Evolutionary conservation across 2,888 invertebrate species (phyloP), one percentile per base, ranked within the genome.

Genomic region (Xiphydria camelus): DNA sequence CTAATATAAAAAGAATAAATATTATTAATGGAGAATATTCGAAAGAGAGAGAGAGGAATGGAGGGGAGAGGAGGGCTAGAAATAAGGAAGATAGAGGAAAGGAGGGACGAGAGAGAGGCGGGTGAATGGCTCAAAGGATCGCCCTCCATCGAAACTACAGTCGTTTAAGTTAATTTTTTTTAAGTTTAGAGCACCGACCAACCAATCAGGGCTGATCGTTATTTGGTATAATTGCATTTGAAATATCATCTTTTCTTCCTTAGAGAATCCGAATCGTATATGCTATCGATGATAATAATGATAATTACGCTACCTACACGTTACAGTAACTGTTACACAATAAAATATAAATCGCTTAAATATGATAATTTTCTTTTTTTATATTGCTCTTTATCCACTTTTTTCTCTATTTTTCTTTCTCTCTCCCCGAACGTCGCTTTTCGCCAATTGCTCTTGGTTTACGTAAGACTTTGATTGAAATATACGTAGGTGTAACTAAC

Each of bases 181-280:
- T 21, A 38, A 38, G 43, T 44, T 38, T 29, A 29, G 14, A 29
- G 29, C 29, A 29, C 29, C 9, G 29, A 29, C 15, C 29, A 15
- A n/a, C n/a, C n/a, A 15, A 29, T 14, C 29, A 15, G 29, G 29
- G 15, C 15, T 15, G 29, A 29, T 14, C 49, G 53, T 48, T 59
- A 62, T 66, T 66, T 66, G 66, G 64, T 66, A 63, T 58, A 64
- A 60, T 66, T 62, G 62, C 61, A 57, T 64, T 54, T 49, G 45
- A 52, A 61, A 55, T 61, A 57, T 53, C 51, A 52, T 47, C 37
- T 48, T 49, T 44, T 44, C 36, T 42, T n/a, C 33, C 43, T 41
- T 22, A 40, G 46, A 41, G 47, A 47, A 37, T 47, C 44, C 40
- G 45, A 57, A 44, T 43, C 32, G 31, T 21, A 45, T 35, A 12